These are phyloP conservation scores for Zonotrichia albicollis DNA, from an alignment of 2,797 vertebrate genomes.

Conservation along the genomic window DNA sequence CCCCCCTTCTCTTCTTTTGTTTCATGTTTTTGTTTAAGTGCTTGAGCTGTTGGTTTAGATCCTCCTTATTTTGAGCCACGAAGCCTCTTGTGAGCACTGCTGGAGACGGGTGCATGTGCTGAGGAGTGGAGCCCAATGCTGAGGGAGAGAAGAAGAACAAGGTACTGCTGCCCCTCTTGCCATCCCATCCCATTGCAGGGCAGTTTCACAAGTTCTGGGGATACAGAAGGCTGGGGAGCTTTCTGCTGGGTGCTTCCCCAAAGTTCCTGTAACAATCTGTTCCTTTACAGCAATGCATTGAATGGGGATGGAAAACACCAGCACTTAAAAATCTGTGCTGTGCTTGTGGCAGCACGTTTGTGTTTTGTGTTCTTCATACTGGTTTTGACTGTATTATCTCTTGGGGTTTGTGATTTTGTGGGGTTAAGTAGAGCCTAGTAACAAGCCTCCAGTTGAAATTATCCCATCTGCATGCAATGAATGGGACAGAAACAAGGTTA, in stretches of 20 bases:
- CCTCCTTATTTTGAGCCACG: background rate
- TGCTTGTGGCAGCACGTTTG: background rate
- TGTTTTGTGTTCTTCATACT: background rate
- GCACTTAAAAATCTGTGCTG: fast-evolving
- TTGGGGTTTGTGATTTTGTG: background rate
- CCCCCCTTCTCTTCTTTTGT: background rate
- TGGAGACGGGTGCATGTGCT: background rate
- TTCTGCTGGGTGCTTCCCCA: background rate
- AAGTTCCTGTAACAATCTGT: background rate
- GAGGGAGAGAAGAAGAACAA: background rate
- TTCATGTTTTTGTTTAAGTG: background rate
- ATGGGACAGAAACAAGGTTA: background rate
- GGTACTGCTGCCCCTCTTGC: background rate
- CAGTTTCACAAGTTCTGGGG: background rate
- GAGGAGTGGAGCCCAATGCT: background rate
- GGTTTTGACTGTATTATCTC: background rate
- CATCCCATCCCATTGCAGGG: fast-evolving
- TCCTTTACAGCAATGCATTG: background rate
- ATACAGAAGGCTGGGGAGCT: background rate
- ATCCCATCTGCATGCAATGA: fast-evolving
- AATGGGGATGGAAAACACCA: background rate
- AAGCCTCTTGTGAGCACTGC: background rate
- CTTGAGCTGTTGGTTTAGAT: constrained; percentile 1
- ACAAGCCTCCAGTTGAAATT: background rate
- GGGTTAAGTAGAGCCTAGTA: background rate